Base-by-base conservation (phyloP, 2,797 vertebrate species). In the Lepilemur septentrionalis region DNA sequence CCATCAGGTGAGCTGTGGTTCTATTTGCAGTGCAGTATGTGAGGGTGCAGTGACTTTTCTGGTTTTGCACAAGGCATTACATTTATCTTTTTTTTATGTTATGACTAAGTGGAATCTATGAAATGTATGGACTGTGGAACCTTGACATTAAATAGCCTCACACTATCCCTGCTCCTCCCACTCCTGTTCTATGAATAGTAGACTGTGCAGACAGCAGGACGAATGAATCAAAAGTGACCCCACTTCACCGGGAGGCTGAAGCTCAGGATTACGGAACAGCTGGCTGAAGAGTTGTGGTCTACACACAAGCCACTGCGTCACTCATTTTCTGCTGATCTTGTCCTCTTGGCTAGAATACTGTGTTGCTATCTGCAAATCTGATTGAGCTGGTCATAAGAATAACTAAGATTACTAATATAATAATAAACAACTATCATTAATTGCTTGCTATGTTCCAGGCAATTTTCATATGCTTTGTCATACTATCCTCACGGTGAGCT, bases 131-230 rank as follows among this genome's bases (percentile, higher is more conserved):
- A 72, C 93, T 94, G 59, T 72, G 72, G 81, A 88, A 89, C 90
- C 76, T 93, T 96, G 91, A 97, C 96, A 95, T 97, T 97, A 94
- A 96, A 97, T 94, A 97, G 93, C 90, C 84, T 95, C 85, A 55
- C 78, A 75, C 75, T 96, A 69, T 93, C 91, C 96, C 89, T 87
- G 20, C 76, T 90, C 83, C 81, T 95, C 97, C 97, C 52, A 96
- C 95, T 90, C 80, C 52, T 55, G n/a, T 57, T 75, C 97, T 97
- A 95, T 97, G 97, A 97, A 96, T 96, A 96, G 95, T 46, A 94
- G 93, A 85, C 63, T 87, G 4, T 93, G 82, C 63, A 88, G 57
- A 93, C 89, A 84, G 95, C 83, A 88, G 93, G 81, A 95, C 75
- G 81, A 90, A 89, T 79, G 96, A 89, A 93, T 93, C 89, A 32